Evolutionary conservation across 2,797 vertebrate genomes (phyloP).

Genomic region (Carapus acus): DNA sequence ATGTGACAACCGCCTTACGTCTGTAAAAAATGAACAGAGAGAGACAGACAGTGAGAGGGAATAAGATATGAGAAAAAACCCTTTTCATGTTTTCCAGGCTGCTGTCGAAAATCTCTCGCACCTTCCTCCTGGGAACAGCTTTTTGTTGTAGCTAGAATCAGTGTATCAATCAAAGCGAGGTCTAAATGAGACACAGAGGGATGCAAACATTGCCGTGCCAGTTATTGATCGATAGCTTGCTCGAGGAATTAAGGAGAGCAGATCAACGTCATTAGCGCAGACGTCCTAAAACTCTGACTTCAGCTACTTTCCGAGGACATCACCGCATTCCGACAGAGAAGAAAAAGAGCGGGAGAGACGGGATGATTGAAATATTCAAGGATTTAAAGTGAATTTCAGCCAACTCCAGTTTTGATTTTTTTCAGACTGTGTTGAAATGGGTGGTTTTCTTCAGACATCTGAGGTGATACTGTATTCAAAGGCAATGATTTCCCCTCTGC

Average conservation of each 20-base stretch:
- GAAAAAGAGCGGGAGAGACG: not conserved
- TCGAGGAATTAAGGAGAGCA: conserved; percentile 70
- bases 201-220: conserved; percentile 60
- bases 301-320: conserved; percentile 45
- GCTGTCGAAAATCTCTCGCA: conserved; percentile 51
- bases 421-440: conserved; percentile 43
- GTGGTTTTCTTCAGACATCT: conserved; percentile 43
- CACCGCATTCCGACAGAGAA: conserved; percentile 40
- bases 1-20: conserved; percentile 52
- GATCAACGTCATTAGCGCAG: conserved; percentile 67
- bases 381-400: conserved; percentile 49
- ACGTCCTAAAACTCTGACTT: conserved; percentile 58
- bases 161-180: conserved; percentile 71
- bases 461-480: conserved; percentile 46
- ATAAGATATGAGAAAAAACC: conserved; percentile 9
- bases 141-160: conserved; percentile 68
- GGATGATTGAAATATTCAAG: conserved; percentile 46
- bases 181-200: conserved; percentile 77
- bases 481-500: conserved; percentile 25
- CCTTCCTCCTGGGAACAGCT: conserved; percentile 58
- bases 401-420: conserved; percentile 30
- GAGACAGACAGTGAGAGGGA: conserved; percentile 20
- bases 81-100: conserved; percentile 57
- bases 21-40: conserved; percentile 38
- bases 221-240: conserved; percentile 74